Evolutionary conservation across 2,888 invertebrate genomes (phyloP), one percentile per base, ranked within the genome.

Genomic region (Nesidiocoris tenuis): DNA sequence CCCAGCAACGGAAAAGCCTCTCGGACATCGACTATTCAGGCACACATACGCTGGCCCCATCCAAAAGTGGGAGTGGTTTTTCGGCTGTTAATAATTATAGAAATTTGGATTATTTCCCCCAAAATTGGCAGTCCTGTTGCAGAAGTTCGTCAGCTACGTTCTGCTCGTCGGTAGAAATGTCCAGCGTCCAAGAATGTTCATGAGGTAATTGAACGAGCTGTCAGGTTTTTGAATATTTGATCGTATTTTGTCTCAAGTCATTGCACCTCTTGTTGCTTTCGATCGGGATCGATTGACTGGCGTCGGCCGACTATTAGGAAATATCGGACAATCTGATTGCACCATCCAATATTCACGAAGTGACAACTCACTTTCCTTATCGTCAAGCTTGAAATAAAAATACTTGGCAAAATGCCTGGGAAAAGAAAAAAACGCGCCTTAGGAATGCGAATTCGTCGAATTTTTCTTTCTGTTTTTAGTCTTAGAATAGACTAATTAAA

Each of bases 1-100:
- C 12, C 12, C 39, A 12, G 12, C 3, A 39, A 39, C 39, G 39
- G 12, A 39, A 12, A 39, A 39, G 12, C 39, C 39, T 39, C 39
- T 39, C 39, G 39, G 39, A 39, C 12, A 7, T 39, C 39, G 39
- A 39, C 39, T 39, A 39, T 39, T 7, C 39, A 39, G 39, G 39
- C 39, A 12, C 39, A 3, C 39, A 24, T 25, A 19, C 25, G 25
- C 24, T 16, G 39, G 65, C 54, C 65, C 70, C 61, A 72, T 72
- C 72, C 18, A 39, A 54, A 61, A 72, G 72, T 72, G 72, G 72
- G 72, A 72, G 72, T 72, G 72, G 72, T 72, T 72, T n/a, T 72
- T 63, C 39, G 55, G 61, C 72, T 72, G 9, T 72, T 61, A 72
- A 72, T 72, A 61, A 72, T 72, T 72, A 61, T 72, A 72, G 72